These are phyloP conservation scores for Pararge aegeria DNA, from an alignment of 1,140 invertebrate species.

Conservation along the genomic window DNA sequence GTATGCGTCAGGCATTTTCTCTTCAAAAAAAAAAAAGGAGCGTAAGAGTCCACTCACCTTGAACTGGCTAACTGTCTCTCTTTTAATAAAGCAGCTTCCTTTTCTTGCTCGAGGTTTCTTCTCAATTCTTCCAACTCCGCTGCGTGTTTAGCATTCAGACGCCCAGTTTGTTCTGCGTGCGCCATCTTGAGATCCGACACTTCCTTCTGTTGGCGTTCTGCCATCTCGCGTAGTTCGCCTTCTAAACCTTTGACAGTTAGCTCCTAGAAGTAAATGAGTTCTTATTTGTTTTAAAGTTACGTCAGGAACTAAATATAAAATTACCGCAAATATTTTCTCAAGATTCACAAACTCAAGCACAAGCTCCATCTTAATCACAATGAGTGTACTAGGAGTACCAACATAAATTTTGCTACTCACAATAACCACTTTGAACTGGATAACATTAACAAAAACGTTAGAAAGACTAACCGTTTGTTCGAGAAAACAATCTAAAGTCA, in stretches of 20 bases:
- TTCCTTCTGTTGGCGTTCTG: conserved; percentile 70
- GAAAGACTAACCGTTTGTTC: too few species aligned
- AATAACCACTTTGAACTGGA: too few species aligned
- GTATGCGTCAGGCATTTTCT: too few species aligned
- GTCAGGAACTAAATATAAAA: too few species aligned
- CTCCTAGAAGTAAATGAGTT: conserved; percentile 46
- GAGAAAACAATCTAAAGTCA: too few species aligned
- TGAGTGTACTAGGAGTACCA: too few species aligned
- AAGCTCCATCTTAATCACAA: too few species aligned
- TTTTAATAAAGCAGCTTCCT: conserved; percentile 57
- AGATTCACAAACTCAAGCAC: too few species aligned
- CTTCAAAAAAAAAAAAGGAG: too few species aligned
- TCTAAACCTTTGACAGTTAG: conserved; percentile 76
- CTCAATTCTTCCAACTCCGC: conserved; percentile 58
- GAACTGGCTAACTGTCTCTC: conserved; percentile 65
- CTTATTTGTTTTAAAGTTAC: background rate
- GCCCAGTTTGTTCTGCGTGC: conserved; percentile 58
- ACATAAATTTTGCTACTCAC: too few species aligned
- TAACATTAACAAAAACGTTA: too few species aligned
- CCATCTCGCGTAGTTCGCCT: conserved; percentile 72
- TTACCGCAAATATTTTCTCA: too few species aligned
- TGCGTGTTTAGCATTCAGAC: conserved; percentile 49
- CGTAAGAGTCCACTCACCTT: conserved; percentile 50
- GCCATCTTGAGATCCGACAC: conserved; percentile 64
- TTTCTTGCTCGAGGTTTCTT: conserved; percentile 55